Evolutionary conservation across 2,797 vertebrate genomes (phyloP).

Genomic region (Scleropages formosus): DNA sequence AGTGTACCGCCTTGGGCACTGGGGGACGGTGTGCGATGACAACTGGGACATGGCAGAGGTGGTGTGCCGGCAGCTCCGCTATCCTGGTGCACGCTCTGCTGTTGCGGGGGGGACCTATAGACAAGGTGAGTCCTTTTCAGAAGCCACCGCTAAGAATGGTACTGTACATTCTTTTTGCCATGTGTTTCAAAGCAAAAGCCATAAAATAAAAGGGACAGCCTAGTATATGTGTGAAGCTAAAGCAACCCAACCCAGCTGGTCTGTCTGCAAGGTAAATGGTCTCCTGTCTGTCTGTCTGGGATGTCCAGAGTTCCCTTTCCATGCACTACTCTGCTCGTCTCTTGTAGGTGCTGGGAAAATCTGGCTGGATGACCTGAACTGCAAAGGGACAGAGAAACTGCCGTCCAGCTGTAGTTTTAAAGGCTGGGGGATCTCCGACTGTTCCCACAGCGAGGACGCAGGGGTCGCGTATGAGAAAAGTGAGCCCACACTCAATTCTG

Average conservation of each 20-base stretch:
- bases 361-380: slow-evolving; percentile 68
- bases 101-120: slow-evolving; percentile 47
- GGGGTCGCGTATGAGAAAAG: slow-evolving; percentile 60
- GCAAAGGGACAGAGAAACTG: slow-evolving; percentile 60
- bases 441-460: slow-evolving; percentile 67
- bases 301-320: not conserved
- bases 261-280: not conserved
- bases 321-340: not conserved
- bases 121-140: slow-evolving; percentile 48
- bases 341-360: slow-evolving; percentile 56
- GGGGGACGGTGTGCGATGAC: slow-evolving; percentile 71
- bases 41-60: slow-evolving; percentile 58
- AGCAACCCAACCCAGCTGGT: not conserved
- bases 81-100: slow-evolving; percentile 50
- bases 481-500: too few species aligned
- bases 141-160: not conserved
- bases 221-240: too few species aligned
- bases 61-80: slow-evolving; percentile 67
- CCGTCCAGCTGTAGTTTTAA: slow-evolving; percentile 58
- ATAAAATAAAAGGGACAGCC: too few species aligned
- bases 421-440: slow-evolving; percentile 65
- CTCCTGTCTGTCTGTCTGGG: not conserved
- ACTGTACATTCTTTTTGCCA: not conserved
- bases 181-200: too few species aligned
- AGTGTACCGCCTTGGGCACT: slow-evolving; percentile 60